Percentiles rank a stretch among this genome's conserved stretches.
Conservation (phyloP, 2,113 vertebrate species). For the Lagopus muta region DNA sequence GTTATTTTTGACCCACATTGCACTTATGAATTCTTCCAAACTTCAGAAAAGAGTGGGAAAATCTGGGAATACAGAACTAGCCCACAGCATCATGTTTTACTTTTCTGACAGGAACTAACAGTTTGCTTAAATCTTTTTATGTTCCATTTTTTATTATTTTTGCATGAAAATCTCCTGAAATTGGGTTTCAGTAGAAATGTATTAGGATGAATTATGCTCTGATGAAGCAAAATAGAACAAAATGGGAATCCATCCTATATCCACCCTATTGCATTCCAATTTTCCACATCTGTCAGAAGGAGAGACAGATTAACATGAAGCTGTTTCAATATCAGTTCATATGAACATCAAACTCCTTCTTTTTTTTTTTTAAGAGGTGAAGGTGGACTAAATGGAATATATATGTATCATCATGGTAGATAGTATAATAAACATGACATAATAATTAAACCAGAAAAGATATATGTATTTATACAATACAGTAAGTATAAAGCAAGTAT, state of each 20-base stretch:
- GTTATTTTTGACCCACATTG: not conserved
- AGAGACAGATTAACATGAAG: not conserved
- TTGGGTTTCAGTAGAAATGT: not conserved
- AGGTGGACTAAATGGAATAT: not conserved
- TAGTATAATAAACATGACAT: not conserved
- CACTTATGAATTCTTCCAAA: not conserved
- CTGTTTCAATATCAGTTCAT: not conserved
- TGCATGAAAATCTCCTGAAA: not conserved
- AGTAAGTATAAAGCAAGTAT: not conserved
- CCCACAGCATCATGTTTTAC: not conserved
- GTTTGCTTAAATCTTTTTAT: not conserved
- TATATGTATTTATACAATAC: not conserved
- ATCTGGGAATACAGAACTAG: not conserved
- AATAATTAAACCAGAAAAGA: not conserved
- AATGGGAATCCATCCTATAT: not conserved
- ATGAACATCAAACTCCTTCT: not conserved
- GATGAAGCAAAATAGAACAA: not conserved
- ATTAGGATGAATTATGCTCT: not conserved
- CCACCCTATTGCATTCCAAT: not conserved
- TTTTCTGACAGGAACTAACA: not conserved
- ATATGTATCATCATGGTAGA: not conserved
- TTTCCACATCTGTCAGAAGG: not conserved
- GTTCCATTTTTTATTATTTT: not conserved
- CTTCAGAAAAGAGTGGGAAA: not conserved
- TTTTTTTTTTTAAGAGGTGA: not conserved